A percentile compares a stretch with the other conserved stretches of the same genome.
phyloP scores from a whole-genome alignment of 2,797 vertebrate genomes.

The Sebastes steindachneri region DNA sequence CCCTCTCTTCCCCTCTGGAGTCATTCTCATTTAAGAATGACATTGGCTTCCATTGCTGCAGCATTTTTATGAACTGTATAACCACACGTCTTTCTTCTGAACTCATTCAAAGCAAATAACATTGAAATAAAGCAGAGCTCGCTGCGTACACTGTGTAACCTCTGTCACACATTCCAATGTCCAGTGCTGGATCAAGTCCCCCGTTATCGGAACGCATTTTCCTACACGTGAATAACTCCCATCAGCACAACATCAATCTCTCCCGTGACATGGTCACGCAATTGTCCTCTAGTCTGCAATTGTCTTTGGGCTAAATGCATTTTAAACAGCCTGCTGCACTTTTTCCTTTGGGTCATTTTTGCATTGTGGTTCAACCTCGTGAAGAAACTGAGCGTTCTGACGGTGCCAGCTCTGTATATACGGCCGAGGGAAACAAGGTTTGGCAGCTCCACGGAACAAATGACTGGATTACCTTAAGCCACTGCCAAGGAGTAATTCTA shows the following conservation, averaged over 20 bases:
- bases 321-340: constrained; percentile 37
- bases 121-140: constrained; percentile 60
- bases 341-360: constrained; percentile 41
- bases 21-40: constrained; percentile 42
- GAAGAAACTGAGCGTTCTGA: constrained; percentile 49
- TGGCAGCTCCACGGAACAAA: constrained; percentile 85
- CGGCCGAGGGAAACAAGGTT: constrained; percentile 77
- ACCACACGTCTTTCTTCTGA: constrained; percentile 27
- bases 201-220: constrained; percentile 22
- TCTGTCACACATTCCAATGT: constrained; percentile 53
- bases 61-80: constrained; percentile 43
- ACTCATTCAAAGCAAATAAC: constrained; percentile 43
- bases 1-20: constrained; percentile 26
- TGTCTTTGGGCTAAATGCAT: constrained; percentile 38
- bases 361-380: constrained; percentile 52
- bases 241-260: constrained; percentile 55
- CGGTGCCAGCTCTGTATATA: constrained; percentile 71
- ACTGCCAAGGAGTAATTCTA: constrained; percentile 85
- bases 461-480: constrained; percentile 85
- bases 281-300: constrained; percentile 50
- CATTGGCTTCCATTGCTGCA: constrained; percentile 41
- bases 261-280: constrained; percentile 27
- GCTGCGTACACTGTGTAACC: constrained; percentile 22
- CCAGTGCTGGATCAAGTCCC: constrained; percentile 19
- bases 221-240: constrained; percentile 40